These are phyloP conservation scores for Forbesichthys agassizii DNA, from an alignment of 2,113 vertebrate species.

Conservation along the genomic window DNA sequence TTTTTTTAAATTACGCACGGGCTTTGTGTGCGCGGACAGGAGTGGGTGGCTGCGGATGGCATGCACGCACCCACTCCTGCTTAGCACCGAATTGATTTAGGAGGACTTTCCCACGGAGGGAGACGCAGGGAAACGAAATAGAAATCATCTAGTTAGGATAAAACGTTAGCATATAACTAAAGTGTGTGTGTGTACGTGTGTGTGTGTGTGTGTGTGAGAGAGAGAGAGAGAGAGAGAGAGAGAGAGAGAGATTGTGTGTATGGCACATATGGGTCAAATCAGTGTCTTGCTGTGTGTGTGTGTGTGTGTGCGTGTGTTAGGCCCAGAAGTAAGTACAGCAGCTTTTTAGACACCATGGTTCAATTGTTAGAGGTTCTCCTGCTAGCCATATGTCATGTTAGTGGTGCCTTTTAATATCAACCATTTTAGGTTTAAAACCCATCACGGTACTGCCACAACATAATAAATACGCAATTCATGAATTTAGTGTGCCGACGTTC, in stretches of 20 bases:
- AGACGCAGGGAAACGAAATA: conserved; percentile 32
- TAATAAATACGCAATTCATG: no score
- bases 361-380: conserved; percentile 75
- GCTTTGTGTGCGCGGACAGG: conserved; percentile 87
- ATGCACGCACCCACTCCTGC: conserved; percentile 57
- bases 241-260: conserved; percentile 22
- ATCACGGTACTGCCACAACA: background rate
- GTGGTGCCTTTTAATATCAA: conserved; percentile 59
- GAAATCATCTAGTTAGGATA: conserved; percentile 22
- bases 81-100: conserved; percentile 60
- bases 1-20: conserved; percentile 67
- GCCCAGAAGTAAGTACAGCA: conserved; percentile 51
- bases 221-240: background rate
- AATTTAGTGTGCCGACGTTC: no score
- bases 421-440: conserved; percentile 37
- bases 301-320: conserved; percentile 38
- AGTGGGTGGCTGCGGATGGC: conserved; percentile 84
- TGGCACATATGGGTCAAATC: conserved; percentile 49
- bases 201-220: conserved; percentile 51
- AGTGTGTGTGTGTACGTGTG: conserved; percentile 54
- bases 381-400: conserved; percentile 76
- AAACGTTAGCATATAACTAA: conserved; percentile 51
- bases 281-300: conserved; percentile 44
- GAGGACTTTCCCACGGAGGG: conserved; percentile 55
- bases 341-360: conserved; percentile 65